Conservation (phyloP, 2,888 invertebrate genomes). For the Ctena decussata region DNA sequence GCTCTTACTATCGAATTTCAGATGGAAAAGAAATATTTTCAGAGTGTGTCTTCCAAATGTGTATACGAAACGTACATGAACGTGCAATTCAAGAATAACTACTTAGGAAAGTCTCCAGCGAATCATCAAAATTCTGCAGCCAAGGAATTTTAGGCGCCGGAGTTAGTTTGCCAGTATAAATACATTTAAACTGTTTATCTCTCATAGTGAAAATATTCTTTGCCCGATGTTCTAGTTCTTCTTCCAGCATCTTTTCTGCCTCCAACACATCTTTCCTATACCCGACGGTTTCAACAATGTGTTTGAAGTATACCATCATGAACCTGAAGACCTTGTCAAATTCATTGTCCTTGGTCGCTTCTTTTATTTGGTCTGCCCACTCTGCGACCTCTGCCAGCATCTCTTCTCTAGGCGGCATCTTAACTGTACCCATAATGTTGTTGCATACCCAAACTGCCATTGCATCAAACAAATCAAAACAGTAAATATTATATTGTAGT, state of each 20-base stretch:
- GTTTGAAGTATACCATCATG: background rate
- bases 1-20: too few species aligned
- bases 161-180: background rate
- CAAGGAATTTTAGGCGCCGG: conserved; percentile 3
- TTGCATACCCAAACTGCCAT: conserved; percentile 6
- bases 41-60: too few species aligned
- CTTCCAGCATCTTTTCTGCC: background rate
- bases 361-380: background rate
- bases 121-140: conserved; percentile 12
- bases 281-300: background rate
- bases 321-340: background rate
- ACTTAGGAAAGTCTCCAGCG: background rate
- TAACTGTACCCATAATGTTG: background rate
- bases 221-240: background rate
- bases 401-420: background rate
- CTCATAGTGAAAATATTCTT: background rate
- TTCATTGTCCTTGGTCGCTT: background rate
- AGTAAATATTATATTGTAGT: background rate
- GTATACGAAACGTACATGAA: too few species aligned
- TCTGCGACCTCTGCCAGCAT: background rate
- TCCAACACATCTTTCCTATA: background rate
- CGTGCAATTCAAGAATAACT: too few species aligned
- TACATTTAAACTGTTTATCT: conserved; percentile 5
- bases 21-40: too few species aligned
- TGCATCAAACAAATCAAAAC: background rate